Evolutionary conservation across 2,888 invertebrate species (phyloP).

Genomic region (Spicauda simplicius): DNA sequence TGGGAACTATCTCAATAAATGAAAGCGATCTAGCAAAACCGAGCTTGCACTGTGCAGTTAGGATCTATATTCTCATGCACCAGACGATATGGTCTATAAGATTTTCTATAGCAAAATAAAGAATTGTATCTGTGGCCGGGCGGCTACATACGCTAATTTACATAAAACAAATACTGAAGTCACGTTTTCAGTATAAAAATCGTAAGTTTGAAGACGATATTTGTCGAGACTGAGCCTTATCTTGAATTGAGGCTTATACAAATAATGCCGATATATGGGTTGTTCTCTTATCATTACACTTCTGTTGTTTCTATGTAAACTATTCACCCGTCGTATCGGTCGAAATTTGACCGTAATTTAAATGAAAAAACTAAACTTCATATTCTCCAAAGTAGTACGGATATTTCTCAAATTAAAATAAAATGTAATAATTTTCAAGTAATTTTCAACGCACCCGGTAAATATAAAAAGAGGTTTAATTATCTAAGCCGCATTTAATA

Average conservation of each 20-base stretch:
- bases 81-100: conserved; percentile 36
- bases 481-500: no score
- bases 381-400: no score
- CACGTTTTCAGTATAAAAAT: conserved; percentile 81
- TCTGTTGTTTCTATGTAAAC: no score
- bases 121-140: conserved; percentile 60
- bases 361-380: no score
- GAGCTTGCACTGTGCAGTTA: conserved; percentile 5
- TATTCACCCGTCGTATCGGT: no score
- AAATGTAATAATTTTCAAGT: no score
- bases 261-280: not conserved
- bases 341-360: no score
- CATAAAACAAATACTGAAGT: conserved; percentile 85
- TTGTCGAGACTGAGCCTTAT: conserved; percentile 30
- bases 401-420: no score
- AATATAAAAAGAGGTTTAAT: no score
- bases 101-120: conserved; percentile 49
- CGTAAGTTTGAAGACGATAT: conserved; percentile 59
- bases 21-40: conserved; percentile 21
- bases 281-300: no score
- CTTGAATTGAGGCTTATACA: conserved; percentile 22
- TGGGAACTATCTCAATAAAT: conserved; percentile 32
- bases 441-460: no score
- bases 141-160: conserved; percentile 71
- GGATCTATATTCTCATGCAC: conserved; percentile 20